These are phyloP conservation scores for Myotis daubentonii DNA, from an alignment of 2,797 vertebrate genomes.

Conservation along the genomic window DNA sequence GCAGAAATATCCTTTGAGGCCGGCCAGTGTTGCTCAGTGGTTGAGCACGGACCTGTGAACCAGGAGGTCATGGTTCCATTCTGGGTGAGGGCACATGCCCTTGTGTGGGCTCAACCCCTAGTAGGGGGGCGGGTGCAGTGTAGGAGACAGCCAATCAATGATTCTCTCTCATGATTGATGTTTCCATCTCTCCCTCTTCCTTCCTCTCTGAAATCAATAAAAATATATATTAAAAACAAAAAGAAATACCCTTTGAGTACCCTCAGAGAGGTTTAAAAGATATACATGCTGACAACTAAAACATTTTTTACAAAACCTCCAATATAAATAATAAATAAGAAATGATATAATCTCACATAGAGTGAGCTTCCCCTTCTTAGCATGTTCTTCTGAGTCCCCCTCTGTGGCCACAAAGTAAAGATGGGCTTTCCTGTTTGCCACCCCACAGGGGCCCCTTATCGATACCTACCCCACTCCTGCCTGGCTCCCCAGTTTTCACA, in stretches of 20 bases:
- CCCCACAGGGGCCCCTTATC: rapidly evolving
- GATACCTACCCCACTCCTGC: background rate
- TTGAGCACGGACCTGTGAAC: too few species aligned
- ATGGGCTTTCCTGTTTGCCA: background rate
- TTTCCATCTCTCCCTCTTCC: too few species aligned
- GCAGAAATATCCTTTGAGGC: background rate
- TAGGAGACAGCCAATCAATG: too few species aligned
- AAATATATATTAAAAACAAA: too few species aligned
- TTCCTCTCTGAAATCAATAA: too few species aligned
- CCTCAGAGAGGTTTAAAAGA: background rate
- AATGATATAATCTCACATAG: too few species aligned
- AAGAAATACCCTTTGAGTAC: background rate
- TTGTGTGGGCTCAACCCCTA: too few species aligned
- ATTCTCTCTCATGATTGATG: too few species aligned
- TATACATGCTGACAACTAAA: background rate
- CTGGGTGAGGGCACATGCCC: background rate
- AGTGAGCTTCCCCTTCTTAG: background rate
- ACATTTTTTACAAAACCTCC: background rate
- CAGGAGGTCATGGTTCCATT: background rate
- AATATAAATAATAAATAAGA: background rate
- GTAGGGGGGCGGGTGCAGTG: too few species aligned
- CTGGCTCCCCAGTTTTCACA: background rate
- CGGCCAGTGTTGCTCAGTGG: background rate
- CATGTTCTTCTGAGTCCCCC: too few species aligned
- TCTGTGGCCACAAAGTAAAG: too few species aligned